phyloP scores from a whole-genome alignment of 2,113 vertebrate species.

The Mus pahari region DNA sequence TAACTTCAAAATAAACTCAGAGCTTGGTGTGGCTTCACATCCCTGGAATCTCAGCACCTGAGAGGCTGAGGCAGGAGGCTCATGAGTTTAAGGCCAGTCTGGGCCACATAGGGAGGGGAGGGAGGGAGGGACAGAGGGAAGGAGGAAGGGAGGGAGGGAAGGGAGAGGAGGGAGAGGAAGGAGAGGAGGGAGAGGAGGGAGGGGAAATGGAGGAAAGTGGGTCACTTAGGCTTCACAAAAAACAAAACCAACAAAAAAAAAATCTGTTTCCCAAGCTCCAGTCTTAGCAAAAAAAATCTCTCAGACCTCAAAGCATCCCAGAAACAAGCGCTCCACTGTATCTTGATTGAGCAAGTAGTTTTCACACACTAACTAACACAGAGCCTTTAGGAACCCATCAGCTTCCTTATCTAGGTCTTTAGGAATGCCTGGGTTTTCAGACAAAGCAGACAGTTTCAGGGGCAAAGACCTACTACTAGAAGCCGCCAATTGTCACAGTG shows the following conservation, averaged over 20 bases:
- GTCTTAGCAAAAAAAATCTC: not conserved
- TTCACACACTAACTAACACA: not conserved
- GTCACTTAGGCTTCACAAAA: not conserved
- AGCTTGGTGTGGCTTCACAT: not conserved
- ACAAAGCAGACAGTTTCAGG: not conserved
- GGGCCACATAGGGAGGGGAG: not conserved
- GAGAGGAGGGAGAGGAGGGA: not conserved
- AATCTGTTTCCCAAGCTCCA: not conserved
- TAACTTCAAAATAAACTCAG: conserved; percentile 5
- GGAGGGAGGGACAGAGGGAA: not conserved
- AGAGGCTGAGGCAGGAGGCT: not conserved
- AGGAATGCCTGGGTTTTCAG: not conserved
- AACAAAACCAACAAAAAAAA: not conserved
- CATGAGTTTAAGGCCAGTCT: not conserved
- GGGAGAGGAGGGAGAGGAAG: not conserved
- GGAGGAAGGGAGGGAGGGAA: not conserved
- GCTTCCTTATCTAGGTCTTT: not conserved
- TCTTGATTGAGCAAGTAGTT: not conserved
- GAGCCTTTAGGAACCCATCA: not conserved
- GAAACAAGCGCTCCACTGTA: not conserved
- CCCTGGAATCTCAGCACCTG: not conserved
- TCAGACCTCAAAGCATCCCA: not conserved
- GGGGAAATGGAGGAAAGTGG: not conserved
- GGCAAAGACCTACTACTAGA: not conserved
- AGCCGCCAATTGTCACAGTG: not conserved